These are phyloP conservation scores for Pterois miles DNA, from an alignment of 2,797 vertebrate genomes.

Conservation along the genomic window DNA sequence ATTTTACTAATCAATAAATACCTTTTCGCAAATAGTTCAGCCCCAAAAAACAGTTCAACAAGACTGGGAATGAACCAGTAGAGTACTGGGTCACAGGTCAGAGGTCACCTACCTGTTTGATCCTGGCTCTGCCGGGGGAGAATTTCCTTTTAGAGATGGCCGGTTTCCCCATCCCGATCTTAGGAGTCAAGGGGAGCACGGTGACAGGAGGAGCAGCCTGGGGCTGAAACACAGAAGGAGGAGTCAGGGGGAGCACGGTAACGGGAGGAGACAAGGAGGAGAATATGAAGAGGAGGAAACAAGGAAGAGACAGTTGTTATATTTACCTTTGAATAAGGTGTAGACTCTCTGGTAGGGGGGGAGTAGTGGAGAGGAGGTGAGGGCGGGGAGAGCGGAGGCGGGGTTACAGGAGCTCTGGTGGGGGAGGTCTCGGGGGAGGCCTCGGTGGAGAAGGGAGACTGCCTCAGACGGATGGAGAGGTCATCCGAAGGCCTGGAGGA, in stretches of 20 bases:
- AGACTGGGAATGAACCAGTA: no score
- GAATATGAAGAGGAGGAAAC: background rate
- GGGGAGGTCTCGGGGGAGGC: conserved; percentile 80
- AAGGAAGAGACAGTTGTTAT: background rate
- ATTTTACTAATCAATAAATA: no score
- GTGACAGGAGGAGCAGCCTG: conserved; percentile 66
- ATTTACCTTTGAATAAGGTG: conserved; percentile 60
- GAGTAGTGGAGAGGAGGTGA: conserved; percentile 60
- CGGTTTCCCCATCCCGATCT: conserved; percentile 98
- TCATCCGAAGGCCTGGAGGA: conserved; percentile 76
- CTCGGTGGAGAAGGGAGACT: conserved; percentile 82
- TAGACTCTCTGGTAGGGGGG: conserved; percentile 53
- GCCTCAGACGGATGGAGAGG: conserved; percentile 71
- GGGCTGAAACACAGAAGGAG: background rate
- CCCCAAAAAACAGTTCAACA: no score
- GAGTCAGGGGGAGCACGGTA: background rate
- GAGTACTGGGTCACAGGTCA: background rate
- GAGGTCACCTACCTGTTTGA: conserved; percentile 89
- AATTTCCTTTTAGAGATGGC: conserved; percentile 98
- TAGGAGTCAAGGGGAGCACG: conserved; percentile 89
- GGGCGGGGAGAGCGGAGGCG: conserved; percentile 63
- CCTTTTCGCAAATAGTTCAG: no score
- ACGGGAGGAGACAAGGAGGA: background rate
- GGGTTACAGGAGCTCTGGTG: conserved; percentile 62
- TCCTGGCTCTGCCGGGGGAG: conserved; percentile 92